A percentile compares a stretch with the other conserved stretches of the same genome.
These are phyloP conservation scores for Pseudachorutes palmiensis DNA, from an alignment of 1,140 invertebrate genomes.

Conservation along the genomic window DNA sequence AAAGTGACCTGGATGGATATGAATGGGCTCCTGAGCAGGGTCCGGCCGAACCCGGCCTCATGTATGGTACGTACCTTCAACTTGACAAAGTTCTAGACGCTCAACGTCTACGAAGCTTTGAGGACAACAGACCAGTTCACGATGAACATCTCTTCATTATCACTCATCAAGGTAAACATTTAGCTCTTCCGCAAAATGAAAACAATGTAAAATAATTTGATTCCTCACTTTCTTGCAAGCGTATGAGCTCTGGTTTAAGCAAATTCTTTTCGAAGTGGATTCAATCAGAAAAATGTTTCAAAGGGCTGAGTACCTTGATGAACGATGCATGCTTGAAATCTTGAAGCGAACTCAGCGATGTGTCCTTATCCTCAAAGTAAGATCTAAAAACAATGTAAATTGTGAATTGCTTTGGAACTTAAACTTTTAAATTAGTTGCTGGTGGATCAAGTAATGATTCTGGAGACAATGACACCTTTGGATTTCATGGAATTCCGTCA, in stretches of 20 bases:
- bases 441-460: slow-evolving; percentile 91
- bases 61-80: slow-evolving; percentile 79
- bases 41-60: slow-evolving; percentile 50
- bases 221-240: slow-evolving; percentile 59
- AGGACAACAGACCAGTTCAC: slow-evolving; percentile 65
- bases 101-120: slow-evolving; percentile 70
- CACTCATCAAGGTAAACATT: slow-evolving; percentile 94
- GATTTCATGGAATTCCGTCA: slow-evolving; percentile 95
- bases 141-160: slow-evolving; percentile 97
- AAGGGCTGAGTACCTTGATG: slow-evolving; percentile 63
- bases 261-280: slow-evolving; percentile 95
- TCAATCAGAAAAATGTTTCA: slow-evolving; percentile 77
- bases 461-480: slow-evolving; percentile 95
- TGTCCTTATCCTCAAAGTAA: slow-evolving; percentile 86
- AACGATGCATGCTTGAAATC: slow-evolving; percentile 85
- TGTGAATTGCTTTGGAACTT: slow-evolving; percentile 6
- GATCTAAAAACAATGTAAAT: slow-evolving; percentile 4
- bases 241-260: slow-evolving; percentile 99
- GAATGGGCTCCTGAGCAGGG: no score
- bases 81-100: slow-evolving; percentile 80
- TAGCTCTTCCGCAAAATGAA: no score
- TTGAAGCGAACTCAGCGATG: slow-evolving; percentile 84
- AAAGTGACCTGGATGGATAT: no score
- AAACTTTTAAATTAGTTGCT: slow-evolving; percentile 58
- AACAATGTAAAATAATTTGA: no score